phyloP scores from a whole-genome alignment of 2,797 vertebrate genomes.

The Aulostomus chinensis region DNA sequence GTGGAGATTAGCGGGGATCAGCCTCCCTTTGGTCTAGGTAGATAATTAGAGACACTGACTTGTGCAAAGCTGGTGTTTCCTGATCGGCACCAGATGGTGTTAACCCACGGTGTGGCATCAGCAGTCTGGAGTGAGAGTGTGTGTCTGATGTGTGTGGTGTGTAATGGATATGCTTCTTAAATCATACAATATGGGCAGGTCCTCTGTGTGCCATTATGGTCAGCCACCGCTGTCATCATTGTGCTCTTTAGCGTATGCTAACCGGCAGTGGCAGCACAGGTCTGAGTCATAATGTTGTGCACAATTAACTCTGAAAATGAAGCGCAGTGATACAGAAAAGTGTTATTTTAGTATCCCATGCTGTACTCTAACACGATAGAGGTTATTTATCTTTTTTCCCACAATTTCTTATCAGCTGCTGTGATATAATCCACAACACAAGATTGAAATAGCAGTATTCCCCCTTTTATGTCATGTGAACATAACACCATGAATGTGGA shows the following conservation, averaged over 20 bases:
- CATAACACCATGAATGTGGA: conserved; percentile 7
- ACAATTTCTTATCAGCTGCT: too few species aligned
- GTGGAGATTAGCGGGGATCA: conserved; percentile 79
- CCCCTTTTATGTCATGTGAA: conserved; percentile 16
- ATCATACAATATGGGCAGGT: conserved; percentile 75
- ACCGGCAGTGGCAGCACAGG: conserved; percentile 43
- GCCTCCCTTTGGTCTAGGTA: conserved; percentile 73
- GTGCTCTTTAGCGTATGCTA: conserved; percentile 54
- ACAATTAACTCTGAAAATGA: conserved; percentile 27
- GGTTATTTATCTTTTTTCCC: too few species aligned
- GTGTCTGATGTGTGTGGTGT: conserved; percentile 46
- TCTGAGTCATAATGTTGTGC: conserved; percentile 33
- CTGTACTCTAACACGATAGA: neutral
- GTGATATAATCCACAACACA: conserved; percentile 3
- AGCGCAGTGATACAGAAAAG: conserved; percentile 4
- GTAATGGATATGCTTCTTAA: conserved; percentile 77
- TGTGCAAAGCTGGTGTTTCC: conserved; percentile 83
- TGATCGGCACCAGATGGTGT: conserved; percentile 83
- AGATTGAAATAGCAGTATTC: conserved; percentile 10
- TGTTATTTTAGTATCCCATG: neutral
- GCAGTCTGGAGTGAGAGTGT: conserved; percentile 48
- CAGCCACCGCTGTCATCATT: conserved; percentile 55
- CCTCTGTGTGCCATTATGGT: conserved; percentile 70
- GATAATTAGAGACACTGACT: conserved; percentile 84
- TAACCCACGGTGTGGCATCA: conserved; percentile 68